These are phyloP conservation scores for Beris chalybata DNA, from an alignment of 2,888 invertebrate genomes.

Conservation along the genomic window DNA sequence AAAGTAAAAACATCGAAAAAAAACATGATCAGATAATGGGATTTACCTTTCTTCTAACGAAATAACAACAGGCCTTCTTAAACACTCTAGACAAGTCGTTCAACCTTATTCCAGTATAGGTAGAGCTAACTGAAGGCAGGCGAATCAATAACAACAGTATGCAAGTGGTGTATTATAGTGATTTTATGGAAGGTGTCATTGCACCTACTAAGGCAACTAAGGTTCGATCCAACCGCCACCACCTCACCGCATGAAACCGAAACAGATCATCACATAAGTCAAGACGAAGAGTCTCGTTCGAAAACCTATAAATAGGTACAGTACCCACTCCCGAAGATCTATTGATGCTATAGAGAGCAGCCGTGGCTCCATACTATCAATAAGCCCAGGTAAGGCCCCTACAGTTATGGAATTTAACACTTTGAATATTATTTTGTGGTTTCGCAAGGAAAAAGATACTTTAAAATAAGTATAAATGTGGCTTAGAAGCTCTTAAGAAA, in stretches of 20 bases:
- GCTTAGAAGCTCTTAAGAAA: slow-evolving; percentile 13
- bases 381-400: slow-evolving; percentile 16
- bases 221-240: not conserved
- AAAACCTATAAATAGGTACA: too few relatives aligned
- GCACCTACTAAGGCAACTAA: slow-evolving; percentile 7
- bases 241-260: slow-evolving; percentile 4
- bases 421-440: slow-evolving; percentile 34
- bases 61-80: too few relatives aligned
- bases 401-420: slow-evolving; percentile 35
- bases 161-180: not conserved
- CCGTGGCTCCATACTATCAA: too few relatives aligned
- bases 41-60: not conserved
- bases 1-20: slow-evolving; percentile 28
- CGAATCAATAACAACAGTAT: not conserved
- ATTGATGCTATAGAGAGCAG: too few relatives aligned
- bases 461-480: slow-evolving; percentile 17
- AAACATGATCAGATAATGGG: slow-evolving; percentile 18
- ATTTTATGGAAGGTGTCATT: slow-evolving; percentile 11
- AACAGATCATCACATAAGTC: slow-evolving; percentile 7
- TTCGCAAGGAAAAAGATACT: slow-evolving; percentile 23
- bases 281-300: too few relatives aligned
- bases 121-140: not conserved
- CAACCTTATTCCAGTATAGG: too few relatives aligned
- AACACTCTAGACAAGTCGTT: too few relatives aligned
- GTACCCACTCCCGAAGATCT: too few relatives aligned